Conservation (phyloP, 1,140 invertebrate species). For the Rhizoglyphus robini region DNA sequence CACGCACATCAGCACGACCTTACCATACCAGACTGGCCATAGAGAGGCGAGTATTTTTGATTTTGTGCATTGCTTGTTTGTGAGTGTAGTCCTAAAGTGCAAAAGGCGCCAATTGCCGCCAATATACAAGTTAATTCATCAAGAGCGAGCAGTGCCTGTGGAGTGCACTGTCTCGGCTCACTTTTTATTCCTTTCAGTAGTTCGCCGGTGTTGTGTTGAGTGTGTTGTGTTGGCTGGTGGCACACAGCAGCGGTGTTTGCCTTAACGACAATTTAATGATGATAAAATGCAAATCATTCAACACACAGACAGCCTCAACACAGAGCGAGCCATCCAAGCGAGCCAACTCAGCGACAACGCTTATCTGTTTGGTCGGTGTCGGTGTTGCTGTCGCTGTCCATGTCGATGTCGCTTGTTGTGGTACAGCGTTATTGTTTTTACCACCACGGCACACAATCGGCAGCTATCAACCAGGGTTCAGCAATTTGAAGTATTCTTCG, state of each 20-base stretch:
- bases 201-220: neutral
- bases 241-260: slow-evolving; percentile 11
- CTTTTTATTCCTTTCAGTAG: too few relatives aligned
- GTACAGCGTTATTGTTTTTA: neutral
- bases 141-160: too few relatives aligned
- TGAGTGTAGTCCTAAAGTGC: too few relatives aligned
- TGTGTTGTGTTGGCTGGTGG: neutral
- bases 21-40: too few relatives aligned
- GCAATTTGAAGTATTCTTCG: neutral
- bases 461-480: neutral
- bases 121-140: too few relatives aligned
- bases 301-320: neutral
- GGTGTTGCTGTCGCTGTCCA: neutral
- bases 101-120: too few relatives aligned
- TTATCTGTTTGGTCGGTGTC: neutral
- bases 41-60: too few relatives aligned
- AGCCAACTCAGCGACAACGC: neutral
- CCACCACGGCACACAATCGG: neutral
- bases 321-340: neutral
- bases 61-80: too few relatives aligned
- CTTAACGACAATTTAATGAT: slow-evolving; percentile 15
- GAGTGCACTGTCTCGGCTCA: too few relatives aligned
- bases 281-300: slow-evolving; percentile 14
- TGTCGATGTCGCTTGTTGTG: neutral
- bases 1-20: too few relatives aligned